Base-by-base conservation (phyloP, 2,888 invertebrate species). In the Drosophila multiciliata region DNA sequence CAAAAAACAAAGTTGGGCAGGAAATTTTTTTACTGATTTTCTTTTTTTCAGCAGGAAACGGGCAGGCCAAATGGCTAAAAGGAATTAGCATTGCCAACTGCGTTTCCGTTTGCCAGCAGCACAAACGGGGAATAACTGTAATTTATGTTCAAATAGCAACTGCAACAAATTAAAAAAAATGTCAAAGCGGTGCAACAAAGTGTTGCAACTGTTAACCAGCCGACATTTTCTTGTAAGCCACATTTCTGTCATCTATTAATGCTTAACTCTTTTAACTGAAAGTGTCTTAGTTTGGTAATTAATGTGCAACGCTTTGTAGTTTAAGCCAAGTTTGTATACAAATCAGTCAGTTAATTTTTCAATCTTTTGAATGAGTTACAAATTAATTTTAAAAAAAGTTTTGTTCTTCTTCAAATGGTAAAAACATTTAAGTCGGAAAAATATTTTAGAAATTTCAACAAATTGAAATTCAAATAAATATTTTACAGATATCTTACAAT, bases 51-150 rank as follows among this genome's bases (percentile, higher is more conserved):
- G 50, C 79, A 73, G 88, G 82, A 85, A 85, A 75, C 68, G 59
- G 42, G 36, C 36, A 45, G 53, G 40, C 53, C 62, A 60, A 73
- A 58, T 69, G 71, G 71, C 74, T 59, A 78, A 86, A 78, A 82
- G 88, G 88, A 87, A 85, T 89, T 78, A 83, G 76, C 80, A 76
- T 68, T 83, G 75, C 75, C 75, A 85, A 86, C 87, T 75, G 86
- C 55, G 65, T 83, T 87, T 87, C 87, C 90, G 89, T 66, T 87
- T 1, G 57, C 15, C 55, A 7, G 36, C 23, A 23, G 66, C 59
- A 54, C 59, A 54, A 49, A 38, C 38, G 26, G 38, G 29, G 29
- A 26, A 26, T 29, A 38, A 38, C 38, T n/a, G 38, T 55, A 26
- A 55, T 26, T 55, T 15, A 38, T 38, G 55, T 55, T 38, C 33